These are phyloP conservation scores for Parambassis ranga DNA, from an alignment of 2,797 vertebrate species.

Conservation along the genomic window DNA sequence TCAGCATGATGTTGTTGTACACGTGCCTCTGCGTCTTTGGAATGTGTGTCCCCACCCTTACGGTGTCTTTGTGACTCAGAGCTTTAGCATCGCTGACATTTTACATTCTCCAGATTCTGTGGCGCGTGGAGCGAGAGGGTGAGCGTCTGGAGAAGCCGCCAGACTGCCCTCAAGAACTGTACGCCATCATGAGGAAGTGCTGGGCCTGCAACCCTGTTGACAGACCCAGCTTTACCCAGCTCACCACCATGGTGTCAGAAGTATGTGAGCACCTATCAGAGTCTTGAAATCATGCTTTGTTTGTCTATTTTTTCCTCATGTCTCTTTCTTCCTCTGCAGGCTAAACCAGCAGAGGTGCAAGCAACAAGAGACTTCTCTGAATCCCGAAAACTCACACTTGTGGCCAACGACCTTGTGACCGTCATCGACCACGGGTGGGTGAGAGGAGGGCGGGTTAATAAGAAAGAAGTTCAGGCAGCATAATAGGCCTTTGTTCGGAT, in stretches of 20 bases:
- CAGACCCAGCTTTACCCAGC: slow-evolving; percentile 81
- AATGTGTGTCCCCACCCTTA: slow-evolving; percentile 40
- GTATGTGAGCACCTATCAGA: no score
- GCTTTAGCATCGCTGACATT: neutral
- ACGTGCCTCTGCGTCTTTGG: neutral
- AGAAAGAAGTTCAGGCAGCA: slow-evolving; percentile 11
- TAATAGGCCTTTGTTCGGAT: slow-evolving; percentile 48
- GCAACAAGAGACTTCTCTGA: slow-evolving; percentile 81
- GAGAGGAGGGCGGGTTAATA: slow-evolving; percentile 3
- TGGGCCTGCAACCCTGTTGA: slow-evolving; percentile 83
- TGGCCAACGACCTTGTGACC: slow-evolving; percentile 81
- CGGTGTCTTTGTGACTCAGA: slow-evolving; percentile 5
- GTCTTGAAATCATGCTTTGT: neutral
- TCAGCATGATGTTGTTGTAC: neutral
- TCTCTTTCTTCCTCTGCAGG: slow-evolving; percentile 62
- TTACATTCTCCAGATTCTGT: slow-evolving; percentile 76
- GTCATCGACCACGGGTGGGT: slow-evolving; percentile 87
- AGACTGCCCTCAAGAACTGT: slow-evolving; percentile 85
- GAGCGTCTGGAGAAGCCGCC: slow-evolving; percentile 82
- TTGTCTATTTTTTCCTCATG: neutral
- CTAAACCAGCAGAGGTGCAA: slow-evolving; percentile 81
- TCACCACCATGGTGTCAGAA: slow-evolving; percentile 80
- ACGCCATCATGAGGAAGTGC: slow-evolving; percentile 82
- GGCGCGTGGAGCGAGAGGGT: slow-evolving; percentile 81
- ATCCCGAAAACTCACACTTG: slow-evolving; percentile 81